These are phyloP conservation scores for Sebastes trivittatus DNA, from an alignment of 2,797 vertebrate species.

Conservation along the genomic window DNA sequence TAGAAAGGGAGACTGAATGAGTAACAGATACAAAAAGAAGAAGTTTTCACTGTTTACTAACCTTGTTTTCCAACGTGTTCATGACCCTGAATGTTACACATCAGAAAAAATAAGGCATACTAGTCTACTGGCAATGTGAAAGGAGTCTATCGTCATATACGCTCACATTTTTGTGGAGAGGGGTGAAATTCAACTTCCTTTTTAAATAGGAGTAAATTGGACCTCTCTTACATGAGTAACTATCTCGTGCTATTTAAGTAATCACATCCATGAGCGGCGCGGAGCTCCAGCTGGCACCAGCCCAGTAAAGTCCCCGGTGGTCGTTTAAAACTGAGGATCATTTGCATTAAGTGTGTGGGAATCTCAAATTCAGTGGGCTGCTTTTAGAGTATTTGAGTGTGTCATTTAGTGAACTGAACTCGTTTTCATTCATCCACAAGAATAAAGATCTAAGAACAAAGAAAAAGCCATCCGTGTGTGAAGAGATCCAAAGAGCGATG, in stretches of 20 bases:
- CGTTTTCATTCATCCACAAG: neutral
- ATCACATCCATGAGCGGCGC: neutral
- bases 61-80: neutral
- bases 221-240: neutral
- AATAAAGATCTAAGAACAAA: conserved; percentile 1
- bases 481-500: neutral
- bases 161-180: neutral
- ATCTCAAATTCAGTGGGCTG: neutral
- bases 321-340: neutral
- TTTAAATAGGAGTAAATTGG: neutral
- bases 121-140: neutral
- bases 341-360: neutral
- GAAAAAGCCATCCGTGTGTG: neutral
- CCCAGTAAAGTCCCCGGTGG: neutral
- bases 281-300: neutral
- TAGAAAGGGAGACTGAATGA: neutral
- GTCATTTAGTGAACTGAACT: neutral
- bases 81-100: neutral
- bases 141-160: neutral
- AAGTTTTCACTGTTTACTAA: neutral
- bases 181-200: neutral
- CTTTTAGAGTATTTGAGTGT: neutral
- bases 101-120: neutral
- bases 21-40: neutral
- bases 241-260: neutral